Evolutionary conservation across 2,113 vertebrate species (phyloP).

Genomic region (Camelus dromedarius): DNA sequence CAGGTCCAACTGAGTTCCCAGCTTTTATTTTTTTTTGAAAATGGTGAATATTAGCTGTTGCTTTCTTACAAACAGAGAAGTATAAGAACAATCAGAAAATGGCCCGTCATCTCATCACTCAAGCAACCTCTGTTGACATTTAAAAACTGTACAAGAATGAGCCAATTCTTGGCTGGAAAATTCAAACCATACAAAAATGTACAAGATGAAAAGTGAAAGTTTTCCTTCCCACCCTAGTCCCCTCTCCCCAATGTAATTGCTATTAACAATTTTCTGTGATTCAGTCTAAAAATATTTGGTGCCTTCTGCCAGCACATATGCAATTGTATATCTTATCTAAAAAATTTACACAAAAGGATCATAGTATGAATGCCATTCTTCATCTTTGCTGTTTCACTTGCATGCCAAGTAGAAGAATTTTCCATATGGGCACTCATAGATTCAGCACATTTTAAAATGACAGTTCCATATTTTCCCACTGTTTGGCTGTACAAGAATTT

Average conservation of each 20-base stretch:
- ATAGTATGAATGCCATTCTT: neutral
- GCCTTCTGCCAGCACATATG: conserved; percentile 10
- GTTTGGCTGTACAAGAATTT: neutral
- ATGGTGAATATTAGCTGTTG: neutral
- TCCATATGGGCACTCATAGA: neutral
- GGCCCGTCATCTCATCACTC: conserved; percentile 7
- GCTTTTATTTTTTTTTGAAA: conserved; percentile 29
- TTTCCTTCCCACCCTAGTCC: neutral
- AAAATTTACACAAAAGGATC: neutral
- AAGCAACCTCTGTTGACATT: conserved; percentile 9
- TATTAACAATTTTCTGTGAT: neutral
- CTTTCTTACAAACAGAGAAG: conserved; percentile 44
- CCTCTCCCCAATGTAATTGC: neutral
- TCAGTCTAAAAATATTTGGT: conserved; percentile 32
- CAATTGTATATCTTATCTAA: conserved; percentile 33
- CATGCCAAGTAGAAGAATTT: neutral
- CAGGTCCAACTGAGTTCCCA: neutral
- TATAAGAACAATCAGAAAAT: neutral
- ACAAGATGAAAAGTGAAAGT: conserved; percentile 58
- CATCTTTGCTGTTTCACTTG: neutral
- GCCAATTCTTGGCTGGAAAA: conserved; percentile 55
- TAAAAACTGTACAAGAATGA: conserved; percentile 43
- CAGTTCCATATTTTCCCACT: neutral
- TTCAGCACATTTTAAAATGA: neutral
- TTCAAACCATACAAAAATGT: conserved; percentile 40